These are phyloP conservation scores for Chironomus tepperi DNA, from an alignment of 1,140 invertebrate genomes.

Conservation along the genomic window DNA sequence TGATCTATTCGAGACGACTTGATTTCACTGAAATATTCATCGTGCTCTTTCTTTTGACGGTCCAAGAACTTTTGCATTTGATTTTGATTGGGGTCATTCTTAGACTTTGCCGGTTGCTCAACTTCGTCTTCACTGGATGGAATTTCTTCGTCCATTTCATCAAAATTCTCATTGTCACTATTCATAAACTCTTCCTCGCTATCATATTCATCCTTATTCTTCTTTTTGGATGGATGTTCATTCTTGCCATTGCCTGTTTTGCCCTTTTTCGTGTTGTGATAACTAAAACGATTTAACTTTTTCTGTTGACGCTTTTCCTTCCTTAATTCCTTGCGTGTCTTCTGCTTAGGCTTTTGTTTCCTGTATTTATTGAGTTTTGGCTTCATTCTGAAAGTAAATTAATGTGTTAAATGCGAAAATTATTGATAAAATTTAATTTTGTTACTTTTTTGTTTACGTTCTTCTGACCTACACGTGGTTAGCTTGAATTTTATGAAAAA, in stretches of 20 bases:
- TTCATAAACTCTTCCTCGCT: slow-evolving; percentile 25
- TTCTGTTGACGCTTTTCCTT: slow-evolving; percentile 51
- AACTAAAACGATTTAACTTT: slow-evolving; percentile 42
- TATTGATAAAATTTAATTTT: too few species aligned
- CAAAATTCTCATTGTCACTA: slow-evolving; percentile 30
- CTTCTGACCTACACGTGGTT: too few species aligned
- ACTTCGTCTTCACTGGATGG: slow-evolving; percentile 36
- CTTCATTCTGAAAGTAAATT: too few species aligned
- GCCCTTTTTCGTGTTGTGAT: slow-evolving; percentile 37
- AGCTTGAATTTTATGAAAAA: too few species aligned
- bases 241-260: slow-evolving; percentile 28
- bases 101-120: slow-evolving; percentile 31
- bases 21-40: slow-evolving; percentile 46
- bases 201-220: slow-evolving; percentile 28
- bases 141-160: slow-evolving; percentile 34
- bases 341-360: slow-evolving; percentile 26
- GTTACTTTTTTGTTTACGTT: too few species aligned
- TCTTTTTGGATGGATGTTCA: slow-evolving; percentile 27
- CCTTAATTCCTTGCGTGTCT: slow-evolving; percentile 50
- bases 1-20: slow-evolving; percentile 51
- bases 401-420: too few species aligned
- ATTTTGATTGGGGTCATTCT: slow-evolving; percentile 28
- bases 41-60: slow-evolving; percentile 40
- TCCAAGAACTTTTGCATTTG: slow-evolving; percentile 34
- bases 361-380: too few species aligned